Conservation (phyloP, 1,140 invertebrate species). For the Drosophila melanogaster region DNA sequence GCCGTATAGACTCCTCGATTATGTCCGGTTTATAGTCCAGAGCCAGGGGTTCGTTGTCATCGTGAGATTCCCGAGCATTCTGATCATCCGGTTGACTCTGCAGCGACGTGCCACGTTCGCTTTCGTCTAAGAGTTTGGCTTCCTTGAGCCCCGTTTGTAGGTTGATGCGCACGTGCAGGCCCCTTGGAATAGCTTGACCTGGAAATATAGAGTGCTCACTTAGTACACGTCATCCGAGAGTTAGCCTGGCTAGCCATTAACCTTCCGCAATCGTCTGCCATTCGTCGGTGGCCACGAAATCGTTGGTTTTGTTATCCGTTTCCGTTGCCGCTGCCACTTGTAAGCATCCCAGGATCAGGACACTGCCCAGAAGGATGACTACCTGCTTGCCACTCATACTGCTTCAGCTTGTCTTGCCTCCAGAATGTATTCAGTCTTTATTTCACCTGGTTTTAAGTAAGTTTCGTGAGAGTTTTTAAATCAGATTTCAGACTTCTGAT, state of each 20-base stretch:
- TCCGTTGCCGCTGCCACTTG: constrained; percentile 9
- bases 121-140: constrained; percentile 89
- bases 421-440: neutral
- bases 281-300: constrained; percentile 87
- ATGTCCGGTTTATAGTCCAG: constrained; percentile 68
- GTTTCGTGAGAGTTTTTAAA: constrained; percentile 34
- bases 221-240: constrained; percentile 49
- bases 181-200: constrained; percentile 90
- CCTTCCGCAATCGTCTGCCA: constrained; percentile 87
- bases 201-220: constrained; percentile 6
- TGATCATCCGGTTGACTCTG: constrained; percentile 39
- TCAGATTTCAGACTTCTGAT: constrained; percentile 19
- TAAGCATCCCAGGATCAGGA: constrained; percentile 18
- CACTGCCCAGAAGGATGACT: neutral
- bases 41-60: constrained; percentile 28
- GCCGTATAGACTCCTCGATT: constrained; percentile 74
- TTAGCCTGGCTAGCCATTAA: constrained; percentile 58
- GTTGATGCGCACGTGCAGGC: constrained; percentile 91
- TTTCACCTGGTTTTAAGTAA: constrained; percentile 10
- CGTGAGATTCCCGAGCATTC: neutral
- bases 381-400: constrained; percentile 17
- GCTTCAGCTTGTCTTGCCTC: neutral
- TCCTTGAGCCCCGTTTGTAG: constrained; percentile 89
- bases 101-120: constrained; percentile 62
- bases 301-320: constrained; percentile 50